Percentiles rank a stretch among this genome's conserved stretches.
These are phyloP conservation scores for Rhabditophanes sp. DNA, from an alignment of 2,888 invertebrate species.

Conservation along the genomic window DNA sequence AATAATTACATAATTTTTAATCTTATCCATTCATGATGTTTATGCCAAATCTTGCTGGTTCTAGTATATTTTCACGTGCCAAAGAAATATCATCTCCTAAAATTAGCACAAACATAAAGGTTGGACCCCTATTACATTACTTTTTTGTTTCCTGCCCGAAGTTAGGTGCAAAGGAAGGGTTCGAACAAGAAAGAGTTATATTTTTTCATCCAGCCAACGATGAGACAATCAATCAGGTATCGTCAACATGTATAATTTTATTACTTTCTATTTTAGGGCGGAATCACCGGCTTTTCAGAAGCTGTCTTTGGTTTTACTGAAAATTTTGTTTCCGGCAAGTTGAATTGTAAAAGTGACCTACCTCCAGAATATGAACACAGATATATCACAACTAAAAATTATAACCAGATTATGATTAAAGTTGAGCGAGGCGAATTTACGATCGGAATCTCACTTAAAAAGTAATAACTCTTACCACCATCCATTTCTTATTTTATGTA, in stretches of 20 bases:
- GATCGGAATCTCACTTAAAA: slow-evolving; percentile 33
- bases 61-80: no score
- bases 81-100: no score
- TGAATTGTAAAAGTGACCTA: neutral
- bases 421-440: slow-evolving; percentile 25
- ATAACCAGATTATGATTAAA: slow-evolving; percentile 11
- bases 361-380: slow-evolving; percentile 7
- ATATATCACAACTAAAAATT: slow-evolving; percentile 12
- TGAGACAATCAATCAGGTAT: slow-evolving; percentile 17
- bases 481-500: neutral
- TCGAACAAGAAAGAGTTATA: slow-evolving; percentile 21
- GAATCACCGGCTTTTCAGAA: slow-evolving; percentile 80
- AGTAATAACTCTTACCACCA: slow-evolving; percentile 15
- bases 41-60: no score
- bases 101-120: no score
- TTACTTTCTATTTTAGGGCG: slow-evolving; percentile 50
- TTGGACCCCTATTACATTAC: no score
- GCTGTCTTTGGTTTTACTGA: slow-evolving; percentile 83
- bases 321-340: no score
- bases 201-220: slow-evolving; percentile 30
- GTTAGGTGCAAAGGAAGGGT: slow-evolving; percentile 30
- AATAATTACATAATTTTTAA: no score
- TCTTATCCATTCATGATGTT: no score
- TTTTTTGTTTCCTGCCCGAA: slow-evolving; percentile 34
- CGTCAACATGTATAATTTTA: neutral